These are phyloP conservation scores for Scolopax rusticola DNA, from an alignment of 2,797 vertebrate species.

Conservation along the genomic window DNA sequence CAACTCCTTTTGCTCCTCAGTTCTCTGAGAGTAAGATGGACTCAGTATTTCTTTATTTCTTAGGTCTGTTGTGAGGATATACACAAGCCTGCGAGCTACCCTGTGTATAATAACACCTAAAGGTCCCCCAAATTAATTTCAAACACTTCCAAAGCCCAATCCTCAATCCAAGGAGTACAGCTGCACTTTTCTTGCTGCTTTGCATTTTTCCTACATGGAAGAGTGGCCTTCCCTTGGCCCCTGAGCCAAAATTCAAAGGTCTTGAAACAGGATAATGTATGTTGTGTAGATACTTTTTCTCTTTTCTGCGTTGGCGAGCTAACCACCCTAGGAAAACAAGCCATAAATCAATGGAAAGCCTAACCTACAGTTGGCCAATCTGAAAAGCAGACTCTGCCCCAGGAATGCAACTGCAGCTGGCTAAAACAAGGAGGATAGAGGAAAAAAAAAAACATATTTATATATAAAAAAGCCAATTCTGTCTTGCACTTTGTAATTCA, in stretches of 20 bases:
- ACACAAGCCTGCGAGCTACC: not conserved
- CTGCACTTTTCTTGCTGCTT: not conserved
- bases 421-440: not conserved
- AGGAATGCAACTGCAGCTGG: not conserved
- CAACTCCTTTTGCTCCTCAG: not conserved
- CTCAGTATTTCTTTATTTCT: not conserved
- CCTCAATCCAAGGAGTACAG: not conserved
- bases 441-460: not conserved
- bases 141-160: not conserved
- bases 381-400: constrained; percentile 25
- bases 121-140: not conserved
- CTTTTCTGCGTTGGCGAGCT: not conserved
- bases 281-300: not conserved
- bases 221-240: not conserved
- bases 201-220: not conserved
- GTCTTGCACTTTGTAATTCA: not conserved
- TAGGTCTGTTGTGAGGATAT: not conserved
- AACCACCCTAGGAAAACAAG: constrained; percentile 40
- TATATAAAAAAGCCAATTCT: not conserved
- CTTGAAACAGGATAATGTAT: constrained; percentile 13
- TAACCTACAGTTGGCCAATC: not conserved
- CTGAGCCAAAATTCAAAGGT: constrained; percentile 16
- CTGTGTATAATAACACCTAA: not conserved
- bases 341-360: constrained; percentile 54
- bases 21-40: not conserved